Evolutionary conservation across 2,797 vertebrate species (phyloP).

Genomic region (Macrochelys suwanniensis): DNA sequence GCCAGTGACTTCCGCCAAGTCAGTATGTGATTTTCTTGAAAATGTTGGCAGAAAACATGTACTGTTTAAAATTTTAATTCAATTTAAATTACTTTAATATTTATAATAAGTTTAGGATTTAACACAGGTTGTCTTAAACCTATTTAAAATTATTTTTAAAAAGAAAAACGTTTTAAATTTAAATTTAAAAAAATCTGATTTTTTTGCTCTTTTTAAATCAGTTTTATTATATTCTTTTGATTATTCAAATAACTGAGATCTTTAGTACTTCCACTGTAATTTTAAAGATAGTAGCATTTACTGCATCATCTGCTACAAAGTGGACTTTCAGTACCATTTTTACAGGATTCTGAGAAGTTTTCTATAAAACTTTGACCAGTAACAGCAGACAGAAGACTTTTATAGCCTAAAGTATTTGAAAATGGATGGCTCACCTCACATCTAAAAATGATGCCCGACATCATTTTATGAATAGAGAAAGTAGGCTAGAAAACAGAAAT

Average conservation of each 20-base stretch:
- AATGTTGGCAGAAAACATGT: background rate
- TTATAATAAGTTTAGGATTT: background rate
- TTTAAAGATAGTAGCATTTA: background rate
- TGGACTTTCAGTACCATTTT: background rate
- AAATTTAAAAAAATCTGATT: background rate
- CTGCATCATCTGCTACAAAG: background rate
- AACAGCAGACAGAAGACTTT: background rate
- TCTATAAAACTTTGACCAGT: background rate
- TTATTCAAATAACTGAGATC: background rate
- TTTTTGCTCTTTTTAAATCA: background rate
- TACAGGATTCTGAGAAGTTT: background rate
- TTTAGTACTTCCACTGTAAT: background rate
- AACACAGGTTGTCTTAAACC: background rate
- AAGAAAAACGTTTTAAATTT: background rate
- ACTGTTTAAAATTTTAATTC: background rate
- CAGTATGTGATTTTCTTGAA: background rate
- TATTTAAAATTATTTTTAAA: background rate
- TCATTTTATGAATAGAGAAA: constrained; percentile 14
- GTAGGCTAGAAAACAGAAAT: constrained; percentile 28
- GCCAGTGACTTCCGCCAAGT: background rate
- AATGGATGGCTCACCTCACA: background rate
- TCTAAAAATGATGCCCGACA: constrained; percentile 31
- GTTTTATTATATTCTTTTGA: background rate
- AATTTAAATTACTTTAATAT: background rate
- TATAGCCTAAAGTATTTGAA: background rate